A percentile compares a stretch with the other conserved stretches of the same genome.
These are phyloP conservation scores for Pomatorhinus ruficollis DNA, from an alignment of 2,113 vertebrate species.

Conservation along the genomic window DNA sequence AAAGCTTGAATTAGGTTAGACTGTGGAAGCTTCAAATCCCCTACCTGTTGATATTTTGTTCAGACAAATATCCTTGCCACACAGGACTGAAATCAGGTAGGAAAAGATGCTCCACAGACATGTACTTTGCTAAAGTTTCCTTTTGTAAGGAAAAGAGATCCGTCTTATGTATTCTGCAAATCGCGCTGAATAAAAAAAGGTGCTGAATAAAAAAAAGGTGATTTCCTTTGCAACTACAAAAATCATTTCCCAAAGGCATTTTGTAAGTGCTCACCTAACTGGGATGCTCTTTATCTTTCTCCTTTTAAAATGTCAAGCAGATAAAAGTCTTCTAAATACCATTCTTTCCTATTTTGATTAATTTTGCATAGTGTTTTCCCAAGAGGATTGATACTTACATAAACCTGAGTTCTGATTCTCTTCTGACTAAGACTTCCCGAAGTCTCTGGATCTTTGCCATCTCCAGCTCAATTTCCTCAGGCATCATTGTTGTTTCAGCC, in stretches of 20 bases:
- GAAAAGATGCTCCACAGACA: neutral
- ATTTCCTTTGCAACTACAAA: slow-evolving; percentile 31
- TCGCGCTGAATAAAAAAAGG: neutral
- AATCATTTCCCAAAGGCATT: slow-evolving; percentile 32
- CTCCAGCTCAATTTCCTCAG: slow-evolving; percentile 95
- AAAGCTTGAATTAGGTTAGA: neutral
- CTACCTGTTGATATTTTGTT: slow-evolving; percentile 26
- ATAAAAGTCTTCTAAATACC: slow-evolving; percentile 50
- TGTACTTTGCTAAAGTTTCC: neutral
- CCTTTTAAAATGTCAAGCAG: slow-evolving; percentile 60
- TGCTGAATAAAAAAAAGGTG: neutral
- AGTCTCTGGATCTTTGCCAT: slow-evolving; percentile 96
- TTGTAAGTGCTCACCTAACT: slow-evolving; percentile 32
- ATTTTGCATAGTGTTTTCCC: slow-evolving; percentile 44
- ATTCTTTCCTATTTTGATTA: slow-evolving; percentile 52
- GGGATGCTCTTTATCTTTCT: slow-evolving; percentile 37
- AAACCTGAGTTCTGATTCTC: slow-evolving; percentile 97
- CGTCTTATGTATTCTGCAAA: neutral
- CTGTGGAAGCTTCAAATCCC: neutral
- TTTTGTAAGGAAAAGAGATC: slow-evolving; percentile 18
- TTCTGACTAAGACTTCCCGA: slow-evolving; percentile 93
- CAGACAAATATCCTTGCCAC: neutral
- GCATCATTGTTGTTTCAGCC: slow-evolving; percentile 94
- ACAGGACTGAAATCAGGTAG: neutral
- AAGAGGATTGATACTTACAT: slow-evolving; percentile 84